These are phyloP conservation scores for Microctonus hyperodae DNA, from an alignment of 2,888 invertebrate genomes.

Conservation along the genomic window DNA sequence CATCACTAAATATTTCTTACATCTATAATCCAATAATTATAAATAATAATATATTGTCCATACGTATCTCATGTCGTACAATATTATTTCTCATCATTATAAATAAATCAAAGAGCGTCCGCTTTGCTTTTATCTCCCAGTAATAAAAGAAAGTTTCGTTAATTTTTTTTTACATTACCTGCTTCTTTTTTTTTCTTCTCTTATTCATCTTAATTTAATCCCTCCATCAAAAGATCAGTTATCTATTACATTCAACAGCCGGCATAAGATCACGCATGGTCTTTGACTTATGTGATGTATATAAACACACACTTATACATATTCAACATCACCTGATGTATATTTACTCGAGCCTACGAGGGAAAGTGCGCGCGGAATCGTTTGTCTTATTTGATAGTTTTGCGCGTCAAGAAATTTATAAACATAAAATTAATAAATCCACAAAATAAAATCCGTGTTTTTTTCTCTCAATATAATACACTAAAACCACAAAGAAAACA, in stretches of 20 bases:
- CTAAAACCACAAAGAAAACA: background rate
- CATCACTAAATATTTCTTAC: background rate
- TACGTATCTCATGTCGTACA: background rate
- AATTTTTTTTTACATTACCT: background rate
- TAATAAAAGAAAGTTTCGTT: constrained; percentile 7
- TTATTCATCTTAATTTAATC: background rate
- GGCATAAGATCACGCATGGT: constrained; percentile 1
- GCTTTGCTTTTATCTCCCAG: background rate
- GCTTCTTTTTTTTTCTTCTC: background rate
- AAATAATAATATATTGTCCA: background rate
- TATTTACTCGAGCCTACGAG: constrained; percentile 10
- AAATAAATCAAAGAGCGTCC: background rate
- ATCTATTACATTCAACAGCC: background rate
- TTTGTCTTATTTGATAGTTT: constrained; percentile 7
- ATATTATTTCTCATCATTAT: background rate
- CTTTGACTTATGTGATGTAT: background rate
- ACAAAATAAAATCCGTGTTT: too few relatives aligned
- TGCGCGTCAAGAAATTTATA: background rate
- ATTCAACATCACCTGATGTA: background rate
- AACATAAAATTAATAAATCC: background rate
- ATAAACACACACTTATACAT: background rate
- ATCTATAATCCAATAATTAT: background rate
- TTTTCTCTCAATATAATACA: too few relatives aligned
- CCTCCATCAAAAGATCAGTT: background rate
- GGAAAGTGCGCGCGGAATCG: constrained; percentile 20